Evolutionary conservation across 2,888 invertebrate genomes (phyloP).

Genomic region (Axea sp.): DNA sequence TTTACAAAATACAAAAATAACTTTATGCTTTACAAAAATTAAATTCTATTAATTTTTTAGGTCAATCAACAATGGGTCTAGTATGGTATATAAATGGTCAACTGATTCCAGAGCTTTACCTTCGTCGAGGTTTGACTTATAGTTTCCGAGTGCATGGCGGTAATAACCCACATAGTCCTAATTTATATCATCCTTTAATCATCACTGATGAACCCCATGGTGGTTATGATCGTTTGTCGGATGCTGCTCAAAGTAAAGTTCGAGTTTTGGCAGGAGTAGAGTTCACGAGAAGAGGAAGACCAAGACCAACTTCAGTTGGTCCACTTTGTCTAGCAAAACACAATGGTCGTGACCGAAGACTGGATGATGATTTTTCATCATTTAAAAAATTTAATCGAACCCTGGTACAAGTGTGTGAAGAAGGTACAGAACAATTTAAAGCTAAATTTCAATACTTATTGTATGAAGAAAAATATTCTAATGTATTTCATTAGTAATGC

Average conservation of each 20-base stretch:
- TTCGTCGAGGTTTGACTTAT: slow-evolving; percentile 91
- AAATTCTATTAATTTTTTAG: too few species aligned
- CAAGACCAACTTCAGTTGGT: slow-evolving; percentile 90
- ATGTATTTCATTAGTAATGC: too few species aligned
- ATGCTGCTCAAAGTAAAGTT: slow-evolving; percentile 85
- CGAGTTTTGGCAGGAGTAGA: slow-evolving; percentile 90
- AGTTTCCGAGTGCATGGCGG: slow-evolving; percentile 91
- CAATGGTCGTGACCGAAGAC: slow-evolving; percentile 85
- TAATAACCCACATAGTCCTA: slow-evolving; percentile 92
- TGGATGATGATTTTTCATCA: slow-evolving; percentile 88
- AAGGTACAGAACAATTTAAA: slow-evolving; percentile 72
- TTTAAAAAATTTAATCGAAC: slow-evolving; percentile 93
- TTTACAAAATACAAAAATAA: too few species aligned
- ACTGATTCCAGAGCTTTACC: slow-evolving; percentile 91
- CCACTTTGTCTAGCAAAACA: slow-evolving; percentile 88
- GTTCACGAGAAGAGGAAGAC: slow-evolving; percentile 89
- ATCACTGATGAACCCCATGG: slow-evolving; percentile 92
- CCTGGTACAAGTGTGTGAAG: slow-evolving; percentile 85
- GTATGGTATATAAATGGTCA: slow-evolving; percentile 97
- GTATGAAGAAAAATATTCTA: too few species aligned
- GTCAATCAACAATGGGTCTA: slow-evolving; percentile 85
- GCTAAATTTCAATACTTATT: too few species aligned
- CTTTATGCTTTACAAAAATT: too few species aligned
- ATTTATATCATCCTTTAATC: slow-evolving; percentile 93
- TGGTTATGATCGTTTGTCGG: slow-evolving; percentile 87